Conservation (phyloP, 2,113 vertebrate species). For the Coturnix japonica region DNA sequence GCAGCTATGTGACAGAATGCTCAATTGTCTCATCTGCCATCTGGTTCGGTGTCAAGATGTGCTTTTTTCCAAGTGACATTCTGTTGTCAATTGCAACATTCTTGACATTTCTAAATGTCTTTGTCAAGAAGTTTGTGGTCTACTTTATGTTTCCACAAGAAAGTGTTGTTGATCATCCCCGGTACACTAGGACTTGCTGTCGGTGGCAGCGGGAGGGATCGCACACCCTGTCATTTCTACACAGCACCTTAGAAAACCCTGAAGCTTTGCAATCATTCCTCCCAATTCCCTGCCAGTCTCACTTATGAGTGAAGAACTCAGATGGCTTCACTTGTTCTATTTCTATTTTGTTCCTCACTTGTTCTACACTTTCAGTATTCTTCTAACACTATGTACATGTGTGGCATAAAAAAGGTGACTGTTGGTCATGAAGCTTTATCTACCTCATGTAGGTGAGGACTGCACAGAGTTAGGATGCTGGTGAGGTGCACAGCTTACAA, state of each 20-base stretch:
- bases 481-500: neutral
- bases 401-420: neutral
- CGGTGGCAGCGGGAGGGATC: neutral
- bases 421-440: neutral
- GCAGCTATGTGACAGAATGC: neutral
- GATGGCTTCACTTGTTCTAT: neutral
- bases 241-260: slow-evolving; percentile 2
- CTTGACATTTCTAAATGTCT: slow-evolving; percentile 64
- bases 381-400: neutral
- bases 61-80: slow-evolving; percentile 51
- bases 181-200: neutral
- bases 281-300: neutral
- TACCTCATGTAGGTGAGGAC: neutral
- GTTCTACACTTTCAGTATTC: neutral
- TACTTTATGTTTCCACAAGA: slow-evolving; percentile 18
- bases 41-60: slow-evolving; percentile 61
- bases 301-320: slow-evolving; percentile 11
- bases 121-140: slow-evolving; percentile 48
- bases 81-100: slow-evolving; percentile 50
- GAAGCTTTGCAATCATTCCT: neutral
- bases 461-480: neutral
- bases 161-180: slow-evolving; percentile 19
- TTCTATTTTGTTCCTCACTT: neutral
- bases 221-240: neutral
- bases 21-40: slow-evolving; percentile 61